Percentiles rank a stretch among this genome's conserved stretches.
Conservation (phyloP, 2,113 vertebrate species). For the Apteryx owenii region DNA sequence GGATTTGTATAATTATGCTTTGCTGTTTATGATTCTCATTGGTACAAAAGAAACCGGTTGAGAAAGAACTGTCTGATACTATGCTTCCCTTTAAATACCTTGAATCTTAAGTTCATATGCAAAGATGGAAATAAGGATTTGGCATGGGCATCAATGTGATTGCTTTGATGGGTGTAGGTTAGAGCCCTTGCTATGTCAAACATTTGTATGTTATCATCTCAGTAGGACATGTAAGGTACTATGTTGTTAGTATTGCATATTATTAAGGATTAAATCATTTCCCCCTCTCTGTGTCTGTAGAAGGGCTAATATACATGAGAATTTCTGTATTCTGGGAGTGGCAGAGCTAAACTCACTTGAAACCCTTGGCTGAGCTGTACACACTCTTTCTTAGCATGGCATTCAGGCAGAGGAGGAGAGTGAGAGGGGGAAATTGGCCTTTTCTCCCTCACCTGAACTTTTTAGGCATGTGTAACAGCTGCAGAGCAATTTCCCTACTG, state of each 20-base stretch:
- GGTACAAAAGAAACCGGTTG: constrained; percentile 9
- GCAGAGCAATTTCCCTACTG: background rate
- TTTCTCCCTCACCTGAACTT: constrained; percentile 6
- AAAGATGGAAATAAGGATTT: background rate
- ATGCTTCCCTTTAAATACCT: constrained; percentile 43
- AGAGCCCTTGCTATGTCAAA: background rate
- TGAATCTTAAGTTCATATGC: constrained; percentile 31
- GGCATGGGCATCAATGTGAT: background rate
- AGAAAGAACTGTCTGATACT: constrained; percentile 48
- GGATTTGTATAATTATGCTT: constrained; percentile 15
- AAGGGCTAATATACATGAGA: background rate
- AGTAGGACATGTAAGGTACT: background rate
- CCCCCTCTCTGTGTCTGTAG: background rate
- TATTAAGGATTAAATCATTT: background rate
- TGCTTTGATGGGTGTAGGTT: background rate
- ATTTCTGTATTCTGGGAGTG: background rate
- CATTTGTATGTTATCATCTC: background rate
- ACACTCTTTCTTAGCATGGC: background rate
- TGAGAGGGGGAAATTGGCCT: background rate
- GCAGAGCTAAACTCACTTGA: background rate
- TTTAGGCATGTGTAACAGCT: background rate
- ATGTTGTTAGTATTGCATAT: background rate
- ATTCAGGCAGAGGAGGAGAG: background rate
- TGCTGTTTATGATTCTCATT: background rate
- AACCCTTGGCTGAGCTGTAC: background rate